phyloP scores from a whole-genome alignment of 2,888 invertebrate species.

The Heteromurus nitidus region DNA sequence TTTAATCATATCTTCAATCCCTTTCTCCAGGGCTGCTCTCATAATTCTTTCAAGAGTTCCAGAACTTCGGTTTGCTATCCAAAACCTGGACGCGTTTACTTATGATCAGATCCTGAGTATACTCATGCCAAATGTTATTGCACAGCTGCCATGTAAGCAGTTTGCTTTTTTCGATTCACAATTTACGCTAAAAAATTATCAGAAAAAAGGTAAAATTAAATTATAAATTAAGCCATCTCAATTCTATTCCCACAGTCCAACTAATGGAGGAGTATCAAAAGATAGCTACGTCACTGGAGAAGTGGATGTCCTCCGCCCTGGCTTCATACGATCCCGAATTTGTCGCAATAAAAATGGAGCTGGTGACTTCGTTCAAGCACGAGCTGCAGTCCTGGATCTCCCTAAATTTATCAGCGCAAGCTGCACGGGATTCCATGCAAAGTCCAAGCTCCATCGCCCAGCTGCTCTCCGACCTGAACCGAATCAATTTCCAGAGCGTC shows the following conservation, averaged over 20 bases:
- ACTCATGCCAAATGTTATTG: constrained; percentile 54
- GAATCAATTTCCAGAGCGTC: constrained; percentile 48
- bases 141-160: constrained; percentile 47
- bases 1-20: neutral
- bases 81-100: constrained; percentile 44
- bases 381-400: constrained; percentile 53
- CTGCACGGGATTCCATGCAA: constrained; percentile 55
- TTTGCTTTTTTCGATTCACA: neutral
- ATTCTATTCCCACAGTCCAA: too few species aligned
- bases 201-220: neutral
- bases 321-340: constrained; percentile 29
- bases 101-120: constrained; percentile 47
- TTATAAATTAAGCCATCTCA: neutral
- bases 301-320: neutral
- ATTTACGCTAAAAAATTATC: neutral
- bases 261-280: constrained; percentile 54
- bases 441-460: constrained; percentile 55
- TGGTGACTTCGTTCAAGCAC: constrained; percentile 37
- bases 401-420: constrained; percentile 35
- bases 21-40: constrained; percentile 27
- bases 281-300: neutral
- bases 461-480: constrained; percentile 52
- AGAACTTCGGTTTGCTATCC: constrained; percentile 41
- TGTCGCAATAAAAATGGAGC: constrained; percentile 25
- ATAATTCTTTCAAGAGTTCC: constrained; percentile 21